Evolutionary conservation across 2,797 vertebrate genomes (phyloP), one percentile per base, ranked within the genome.

Genomic region (Sebastes glaucus): DNA sequence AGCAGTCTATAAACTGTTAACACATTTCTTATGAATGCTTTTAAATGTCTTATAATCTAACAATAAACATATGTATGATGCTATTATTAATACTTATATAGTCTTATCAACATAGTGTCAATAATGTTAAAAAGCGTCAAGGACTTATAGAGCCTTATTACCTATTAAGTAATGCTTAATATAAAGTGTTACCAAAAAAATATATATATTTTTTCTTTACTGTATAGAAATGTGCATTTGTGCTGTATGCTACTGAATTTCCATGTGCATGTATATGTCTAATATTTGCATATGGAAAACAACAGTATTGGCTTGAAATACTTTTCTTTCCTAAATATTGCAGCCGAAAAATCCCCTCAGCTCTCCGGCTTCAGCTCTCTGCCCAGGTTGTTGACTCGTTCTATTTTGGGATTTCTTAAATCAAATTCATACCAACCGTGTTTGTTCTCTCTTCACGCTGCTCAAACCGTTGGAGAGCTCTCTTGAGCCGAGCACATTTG

Each of bases 321-420:
- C 5, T 28, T 6, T 32, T 14, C 27, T 71, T 52, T 67, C 67
- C 28, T 46, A 20, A 74, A 77, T 53, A 46, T 8, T 72, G 57
- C 46, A 71, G 71, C 73, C 6, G 32, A 22, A 60, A 71, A 71
- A 59, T 70, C 63, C 64, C 3, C 78, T 38, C 67, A 33, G 62
- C 72, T 16, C 67, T 3, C n/a, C 2, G 5, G 28, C 68, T 49
- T 20, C 46, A 25, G 62, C 57, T 22, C 65, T 55, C 61, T 5
- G 56, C 70, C 23, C 10, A 0, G 18, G 42, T 60, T 85, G 74
- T 77, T 71, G 74, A 77, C 71, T 82, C 78, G 60, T 81, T 87
- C 85, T 83, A 68, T 81, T 86, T 73, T 1, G 11, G 77, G 82
- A 66, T 77, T 87, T 62, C 77, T 88, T 77, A 60, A 88, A 87